Evolutionary conservation across 2,888 invertebrate genomes (phyloP).

Genomic region (Choristoneura rosaceana): DNA sequence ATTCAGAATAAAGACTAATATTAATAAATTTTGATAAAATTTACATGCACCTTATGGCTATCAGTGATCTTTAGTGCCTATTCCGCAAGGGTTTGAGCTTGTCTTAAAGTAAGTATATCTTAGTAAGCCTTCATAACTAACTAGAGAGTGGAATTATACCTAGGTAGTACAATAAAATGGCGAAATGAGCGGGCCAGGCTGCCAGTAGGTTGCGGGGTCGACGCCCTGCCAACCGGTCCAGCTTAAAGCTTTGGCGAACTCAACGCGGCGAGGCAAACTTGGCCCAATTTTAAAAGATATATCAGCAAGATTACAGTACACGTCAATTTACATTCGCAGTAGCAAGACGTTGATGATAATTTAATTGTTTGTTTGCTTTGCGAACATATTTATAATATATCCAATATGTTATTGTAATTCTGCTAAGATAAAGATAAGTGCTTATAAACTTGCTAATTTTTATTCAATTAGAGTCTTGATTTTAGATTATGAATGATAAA

Average conservation of each 20-base stretch:
- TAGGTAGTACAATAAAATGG: conserved; percentile 50
- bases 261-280: conserved; percentile 74
- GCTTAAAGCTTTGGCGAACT: conserved; percentile 74
- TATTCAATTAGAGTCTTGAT: no score
- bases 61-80: conserved; percentile 34
- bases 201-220: conserved; percentile 81
- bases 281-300: conserved; percentile 74
- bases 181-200: conserved; percentile 57
- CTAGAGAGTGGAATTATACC: conserved; percentile 32
- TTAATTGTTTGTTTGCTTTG: conserved; percentile 29
- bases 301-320: conserved; percentile 44
- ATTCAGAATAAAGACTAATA: conserved; percentile 14
- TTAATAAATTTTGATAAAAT: conserved; percentile 14
- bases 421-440: no score
- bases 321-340: conserved; percentile 35
- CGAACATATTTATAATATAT: neutral
- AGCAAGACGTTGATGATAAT: conserved; percentile 31
- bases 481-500: no score
- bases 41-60: conserved; percentile 16
- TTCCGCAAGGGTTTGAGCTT: conserved; percentile 23
- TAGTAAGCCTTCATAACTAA: conserved; percentile 43
- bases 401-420: neutral
- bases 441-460: no score
- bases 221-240: conserved; percentile 79
- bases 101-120: conserved; percentile 36